phyloP scores from a whole-genome alignment of 2,797 vertebrate genomes.

The Cygnus olor region DNA sequence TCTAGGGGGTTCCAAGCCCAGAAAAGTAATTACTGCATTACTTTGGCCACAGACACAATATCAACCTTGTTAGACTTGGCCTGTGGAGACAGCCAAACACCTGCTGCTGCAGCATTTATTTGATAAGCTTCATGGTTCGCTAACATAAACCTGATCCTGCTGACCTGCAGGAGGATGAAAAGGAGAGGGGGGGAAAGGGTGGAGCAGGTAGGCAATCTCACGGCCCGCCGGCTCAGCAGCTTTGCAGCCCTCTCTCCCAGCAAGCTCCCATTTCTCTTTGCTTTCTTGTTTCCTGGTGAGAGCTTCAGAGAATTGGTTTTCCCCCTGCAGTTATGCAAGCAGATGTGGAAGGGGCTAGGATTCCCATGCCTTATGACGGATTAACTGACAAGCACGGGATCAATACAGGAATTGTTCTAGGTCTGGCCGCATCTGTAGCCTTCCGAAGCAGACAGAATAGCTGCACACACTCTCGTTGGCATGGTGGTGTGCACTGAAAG shows the following conservation, averaged over 20 bases:
- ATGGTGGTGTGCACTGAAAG: constrained; percentile 54
- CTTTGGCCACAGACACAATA: constrained; percentile 65
- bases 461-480: constrained; percentile 49
- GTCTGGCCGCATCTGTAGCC: constrained; percentile 53
- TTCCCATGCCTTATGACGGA: constrained; percentile 77
- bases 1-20: constrained; percentile 69
- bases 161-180: constrained; percentile 76
- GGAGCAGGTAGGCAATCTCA: constrained; percentile 52
- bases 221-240: constrained; percentile 5
- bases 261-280: constrained; percentile 52
- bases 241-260: constrained; percentile 42
- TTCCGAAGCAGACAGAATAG: constrained; percentile 65
- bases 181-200: constrained; percentile 47
- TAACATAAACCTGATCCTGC: constrained; percentile 74
- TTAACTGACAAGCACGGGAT: constrained; percentile 68
- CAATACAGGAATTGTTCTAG: constrained; percentile 73
- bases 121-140: constrained; percentile 75
- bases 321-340: constrained; percentile 70
- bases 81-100: constrained; percentile 72
- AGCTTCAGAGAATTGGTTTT: constrained; percentile 69
- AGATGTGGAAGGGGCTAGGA: constrained; percentile 77
- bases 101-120: constrained; percentile 76
- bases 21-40: constrained; percentile 66
- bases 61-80: constrained; percentile 72
- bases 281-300: constrained; percentile 66